Evolutionary conservation across 1,140 invertebrate genomes (phyloP).

Genomic region (Macrocentrus cingulum): DNA sequence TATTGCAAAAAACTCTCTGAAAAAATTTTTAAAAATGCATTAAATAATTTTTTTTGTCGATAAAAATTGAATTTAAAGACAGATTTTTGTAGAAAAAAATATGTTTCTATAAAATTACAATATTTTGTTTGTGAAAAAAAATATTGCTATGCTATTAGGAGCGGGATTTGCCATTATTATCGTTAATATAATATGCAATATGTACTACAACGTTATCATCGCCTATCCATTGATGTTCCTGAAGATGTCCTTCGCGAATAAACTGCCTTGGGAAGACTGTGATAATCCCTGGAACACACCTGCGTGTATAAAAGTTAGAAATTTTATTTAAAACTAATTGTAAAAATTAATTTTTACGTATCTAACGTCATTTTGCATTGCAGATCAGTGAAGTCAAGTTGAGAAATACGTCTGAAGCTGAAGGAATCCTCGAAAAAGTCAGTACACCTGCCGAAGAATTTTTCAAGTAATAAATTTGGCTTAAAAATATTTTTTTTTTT

Average conservation of each 20-base stretch:
- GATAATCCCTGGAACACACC: conserved; percentile 86
- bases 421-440: conserved; percentile 46
- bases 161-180: conserved; percentile 81
- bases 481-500: no score
- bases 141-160: no score
- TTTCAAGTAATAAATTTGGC: conserved; percentile 71
- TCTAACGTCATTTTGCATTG: background rate
- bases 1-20: no score
- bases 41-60: conserved; percentile 25
- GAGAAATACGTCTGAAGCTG: conserved; percentile 38
- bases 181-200: conserved; percentile 85
- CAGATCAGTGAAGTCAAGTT: conserved; percentile 32
- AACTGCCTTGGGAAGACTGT: conserved; percentile 86
- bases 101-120: no score
- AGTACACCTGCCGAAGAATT: conserved; percentile 80
- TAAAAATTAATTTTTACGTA: conserved; percentile 16
- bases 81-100: conserved; percentile 14
- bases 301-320: conserved; percentile 64
- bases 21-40: conserved; percentile 16
- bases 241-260: conserved; percentile 66
- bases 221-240: conserved; percentile 89
- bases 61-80: no score
- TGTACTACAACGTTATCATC: conserved; percentile 93
- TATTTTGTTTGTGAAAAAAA: no score
- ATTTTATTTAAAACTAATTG: background rate